These are phyloP conservation scores for Lipotes vexillifer DNA, from an alignment of 2,113 vertebrate genomes.

Conservation along the genomic window DNA sequence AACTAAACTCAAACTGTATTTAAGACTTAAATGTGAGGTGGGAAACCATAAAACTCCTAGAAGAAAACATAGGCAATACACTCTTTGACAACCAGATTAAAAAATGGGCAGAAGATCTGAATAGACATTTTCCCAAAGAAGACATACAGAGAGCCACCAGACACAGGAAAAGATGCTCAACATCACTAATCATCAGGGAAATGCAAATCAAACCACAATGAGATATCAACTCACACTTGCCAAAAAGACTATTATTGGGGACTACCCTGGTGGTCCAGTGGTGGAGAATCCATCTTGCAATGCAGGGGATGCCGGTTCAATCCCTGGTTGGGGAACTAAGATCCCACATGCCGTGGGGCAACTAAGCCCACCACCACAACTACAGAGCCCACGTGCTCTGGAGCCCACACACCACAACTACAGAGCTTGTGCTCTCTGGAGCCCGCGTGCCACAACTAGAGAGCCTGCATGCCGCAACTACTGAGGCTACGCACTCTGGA, in stretches of 20 bases:
- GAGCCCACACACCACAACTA: too few relatives aligned
- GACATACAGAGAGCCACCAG: not conserved
- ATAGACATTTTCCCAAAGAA: not conserved
- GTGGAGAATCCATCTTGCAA: not conserved
- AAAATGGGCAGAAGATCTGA: not conserved
- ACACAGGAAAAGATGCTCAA: not conserved
- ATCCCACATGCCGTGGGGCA: not conserved
- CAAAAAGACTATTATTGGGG: not conserved
- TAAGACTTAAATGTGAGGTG: not conserved
- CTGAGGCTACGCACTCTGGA: too few relatives aligned
- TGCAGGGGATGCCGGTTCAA: rapidly evolving
- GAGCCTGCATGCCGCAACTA: too few relatives aligned
- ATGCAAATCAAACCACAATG: not conserved
- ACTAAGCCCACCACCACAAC: too few relatives aligned
- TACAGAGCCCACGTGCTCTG: too few relatives aligned
- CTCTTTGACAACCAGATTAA: not conserved
- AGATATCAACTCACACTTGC: not conserved
- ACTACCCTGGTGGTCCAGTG: too few relatives aligned
- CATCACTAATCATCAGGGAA: not conserved
- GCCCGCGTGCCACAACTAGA: too few relatives aligned
- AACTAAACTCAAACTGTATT: not conserved
- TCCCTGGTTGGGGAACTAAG: not conserved
- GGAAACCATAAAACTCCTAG: not conserved
- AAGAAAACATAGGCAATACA: not conserved
- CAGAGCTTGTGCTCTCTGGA: too few relatives aligned